A percentile compares a stretch with the other conserved stretches of the same genome.
These are phyloP conservation scores for Rhinoptilus africanus DNA, from an alignment of 2,113 vertebrate species.

Conservation along the genomic window DNA sequence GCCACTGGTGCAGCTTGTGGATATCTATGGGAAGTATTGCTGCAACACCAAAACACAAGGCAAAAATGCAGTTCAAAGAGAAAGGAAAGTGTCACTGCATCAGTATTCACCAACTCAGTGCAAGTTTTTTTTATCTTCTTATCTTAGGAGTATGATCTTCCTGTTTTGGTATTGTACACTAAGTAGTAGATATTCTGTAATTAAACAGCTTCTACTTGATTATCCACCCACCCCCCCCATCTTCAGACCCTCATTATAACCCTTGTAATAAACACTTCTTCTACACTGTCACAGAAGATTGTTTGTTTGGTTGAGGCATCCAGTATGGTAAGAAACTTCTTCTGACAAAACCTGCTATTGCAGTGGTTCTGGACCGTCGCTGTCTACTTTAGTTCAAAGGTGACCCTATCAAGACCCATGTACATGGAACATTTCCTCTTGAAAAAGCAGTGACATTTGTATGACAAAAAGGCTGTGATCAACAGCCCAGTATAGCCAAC, in stretches of 20 bases:
- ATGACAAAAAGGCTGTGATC: background rate
- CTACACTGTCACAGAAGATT: background rate
- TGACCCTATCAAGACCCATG: background rate
- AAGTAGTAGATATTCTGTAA: background rate
- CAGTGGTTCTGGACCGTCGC: background rate
- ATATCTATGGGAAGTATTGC: background rate
- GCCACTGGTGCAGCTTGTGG: background rate
- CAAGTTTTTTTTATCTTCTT: background rate
- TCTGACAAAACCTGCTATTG: background rate
- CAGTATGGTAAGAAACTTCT: background rate
- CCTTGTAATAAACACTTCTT: background rate
- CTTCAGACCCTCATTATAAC: background rate
- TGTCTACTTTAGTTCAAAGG: background rate
- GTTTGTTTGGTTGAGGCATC: background rate
- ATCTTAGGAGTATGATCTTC: background rate
- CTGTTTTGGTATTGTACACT: background rate
- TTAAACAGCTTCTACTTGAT: background rate
- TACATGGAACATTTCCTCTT: background rate
- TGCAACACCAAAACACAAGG: background rate
- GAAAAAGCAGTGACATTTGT: background rate
- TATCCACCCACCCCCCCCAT: rapidly evolving
- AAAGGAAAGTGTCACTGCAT: background rate
- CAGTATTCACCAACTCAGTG: background rate
- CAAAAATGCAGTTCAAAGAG: background rate
- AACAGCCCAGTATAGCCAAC: rapidly evolving